These are phyloP conservation scores for Trialeurodes vaporariorum DNA, from an alignment of 1,140 invertebrate genomes.

Conservation along the genomic window DNA sequence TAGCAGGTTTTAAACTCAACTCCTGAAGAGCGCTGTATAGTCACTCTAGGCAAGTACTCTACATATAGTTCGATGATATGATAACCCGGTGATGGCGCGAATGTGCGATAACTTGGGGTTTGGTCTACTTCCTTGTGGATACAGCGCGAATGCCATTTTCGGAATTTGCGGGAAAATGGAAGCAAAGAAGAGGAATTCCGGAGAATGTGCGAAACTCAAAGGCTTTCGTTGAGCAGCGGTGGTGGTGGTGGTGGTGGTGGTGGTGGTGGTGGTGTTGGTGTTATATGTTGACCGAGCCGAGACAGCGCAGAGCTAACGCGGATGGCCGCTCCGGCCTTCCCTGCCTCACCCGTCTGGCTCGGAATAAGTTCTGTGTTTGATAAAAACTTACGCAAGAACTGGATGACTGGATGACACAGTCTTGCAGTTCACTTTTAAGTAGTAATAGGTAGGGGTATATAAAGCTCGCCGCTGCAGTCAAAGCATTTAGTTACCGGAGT, in stretches of 20 bases:
- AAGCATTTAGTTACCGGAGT: background rate
- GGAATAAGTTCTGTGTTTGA: too few relatives aligned
- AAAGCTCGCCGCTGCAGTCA: background rate
- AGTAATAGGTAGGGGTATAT: background rate
- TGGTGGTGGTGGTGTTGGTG: background rate
- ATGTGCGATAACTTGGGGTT: too few relatives aligned
- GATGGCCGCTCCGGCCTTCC: background rate
- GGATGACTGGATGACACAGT: background rate
- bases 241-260: background rate
- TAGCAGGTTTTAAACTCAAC: too few relatives aligned
- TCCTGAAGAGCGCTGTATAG: too few relatives aligned
- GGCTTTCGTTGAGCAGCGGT: background rate
- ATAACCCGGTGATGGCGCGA: too few relatives aligned
- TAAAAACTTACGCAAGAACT: background rate
- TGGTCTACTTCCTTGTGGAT: too few relatives aligned
- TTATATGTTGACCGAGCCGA: background rate
- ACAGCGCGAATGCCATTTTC: too few relatives aligned
- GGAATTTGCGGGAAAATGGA: too few relatives aligned
- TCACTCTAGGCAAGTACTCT: too few relatives aligned
- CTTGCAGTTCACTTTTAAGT: background rate
- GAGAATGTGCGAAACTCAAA: background rate
- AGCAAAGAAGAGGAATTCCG: too few relatives aligned
- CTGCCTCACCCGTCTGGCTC: too few relatives aligned
- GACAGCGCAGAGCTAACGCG: background rate
- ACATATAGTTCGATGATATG: too few relatives aligned